Percentiles rank a stretch among this genome's conserved stretches.
These are phyloP conservation scores for Pseudomyrmex dendroicus DNA, from an alignment of 1,140 invertebrate genomes.

Conservation along the genomic window DNA sequence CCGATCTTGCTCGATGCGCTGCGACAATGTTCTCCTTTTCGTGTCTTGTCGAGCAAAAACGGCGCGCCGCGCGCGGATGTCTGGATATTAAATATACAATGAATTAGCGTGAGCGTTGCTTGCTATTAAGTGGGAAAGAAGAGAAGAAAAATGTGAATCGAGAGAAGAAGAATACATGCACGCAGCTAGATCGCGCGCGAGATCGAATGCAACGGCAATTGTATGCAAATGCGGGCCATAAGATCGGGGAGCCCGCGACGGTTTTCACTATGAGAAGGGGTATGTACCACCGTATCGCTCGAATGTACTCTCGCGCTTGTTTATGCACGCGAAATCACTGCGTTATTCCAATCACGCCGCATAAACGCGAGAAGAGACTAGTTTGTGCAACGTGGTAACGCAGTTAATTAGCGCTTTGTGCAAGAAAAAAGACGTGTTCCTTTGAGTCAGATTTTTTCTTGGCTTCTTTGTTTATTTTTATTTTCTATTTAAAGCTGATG, in stretches of 20 bases:
- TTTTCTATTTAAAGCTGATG: neutral
- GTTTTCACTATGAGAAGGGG: constrained; percentile 48
- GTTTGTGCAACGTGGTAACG: constrained; percentile 21
- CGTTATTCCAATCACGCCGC: constrained; percentile 37
- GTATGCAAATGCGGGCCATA: constrained; percentile 78
- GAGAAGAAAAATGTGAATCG: neutral
- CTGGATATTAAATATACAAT: constrained; percentile 66
- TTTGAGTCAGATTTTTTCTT: neutral
- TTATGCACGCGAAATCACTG: constrained; percentile 27
- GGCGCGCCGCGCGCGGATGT: constrained; percentile 15
- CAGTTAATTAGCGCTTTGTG: constrained; percentile 34
- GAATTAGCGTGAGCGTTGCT: constrained; percentile 55
- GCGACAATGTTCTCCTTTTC: constrained; percentile 57
- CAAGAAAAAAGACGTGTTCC: neutral
- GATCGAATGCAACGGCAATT: constrained; percentile 78
- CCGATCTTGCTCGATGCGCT: constrained; percentile 32
- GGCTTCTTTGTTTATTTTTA: neutral
- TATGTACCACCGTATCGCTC: constrained; percentile 11
- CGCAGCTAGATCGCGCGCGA: constrained; percentile 61
- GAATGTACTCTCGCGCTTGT: neutral
- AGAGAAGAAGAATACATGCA: constrained; percentile 8
- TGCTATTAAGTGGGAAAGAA: constrained; percentile 46
- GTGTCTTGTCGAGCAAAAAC: constrained; percentile 56
- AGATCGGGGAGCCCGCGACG: constrained; percentile 66
- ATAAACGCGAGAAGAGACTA: constrained; percentile 22